Evolutionary conservation across 2,797 vertebrate species (phyloP), one percentile per base, ranked within the genome.

Genomic region (Hirundo rustica): DNA sequence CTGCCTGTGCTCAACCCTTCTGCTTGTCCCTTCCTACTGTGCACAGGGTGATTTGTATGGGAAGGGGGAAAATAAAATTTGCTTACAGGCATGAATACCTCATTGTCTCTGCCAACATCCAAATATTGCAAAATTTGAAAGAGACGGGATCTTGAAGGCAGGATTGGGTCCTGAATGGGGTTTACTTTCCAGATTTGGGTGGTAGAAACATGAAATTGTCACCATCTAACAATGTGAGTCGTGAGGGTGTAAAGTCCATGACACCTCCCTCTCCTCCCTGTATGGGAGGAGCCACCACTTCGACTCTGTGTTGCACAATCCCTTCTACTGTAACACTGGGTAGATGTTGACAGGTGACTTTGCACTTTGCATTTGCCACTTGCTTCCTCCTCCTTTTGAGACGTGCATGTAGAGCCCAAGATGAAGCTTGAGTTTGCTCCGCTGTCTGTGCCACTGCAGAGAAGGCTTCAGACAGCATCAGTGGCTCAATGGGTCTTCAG

Each of bases 351-450:
- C 25, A 6, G 53, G 38, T 4, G 97, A 98, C 98, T 98, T 98
- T 99, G 98, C 89, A 98, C 98, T 96, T 94, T 91, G 91, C 60
- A 74, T 93, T 25, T 0, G 1, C 48, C 23, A 26, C 60, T 47
- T 38, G 93, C 57, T 82, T 74, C 71, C 80, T 91, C 54, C 54
- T 90, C 67, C 79, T 65, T 40, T 19, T 2, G 2, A 71, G 75
- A 42, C 32, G 3, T 8, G 34, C 44, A 7, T 40, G 3, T 58
- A 26, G 72, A 84, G 60, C 42, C 60, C 93, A 97, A 68, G 88
- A 99, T 99, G 99, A 98, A 98, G 97, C 61, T 99, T 36, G 50
- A 98, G 77, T 99, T 99, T 12, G 99, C 99, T 11, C 98, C 99
- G 0, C 15, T 95, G 50, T 88, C 95, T 0, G 1, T 99, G 55